Percentiles rank a stretch among this genome's conserved stretches.
These are phyloP conservation scores for Macropodus opercularis DNA, from an alignment of 2,797 vertebrate species.

Conservation along the genomic window DNA sequence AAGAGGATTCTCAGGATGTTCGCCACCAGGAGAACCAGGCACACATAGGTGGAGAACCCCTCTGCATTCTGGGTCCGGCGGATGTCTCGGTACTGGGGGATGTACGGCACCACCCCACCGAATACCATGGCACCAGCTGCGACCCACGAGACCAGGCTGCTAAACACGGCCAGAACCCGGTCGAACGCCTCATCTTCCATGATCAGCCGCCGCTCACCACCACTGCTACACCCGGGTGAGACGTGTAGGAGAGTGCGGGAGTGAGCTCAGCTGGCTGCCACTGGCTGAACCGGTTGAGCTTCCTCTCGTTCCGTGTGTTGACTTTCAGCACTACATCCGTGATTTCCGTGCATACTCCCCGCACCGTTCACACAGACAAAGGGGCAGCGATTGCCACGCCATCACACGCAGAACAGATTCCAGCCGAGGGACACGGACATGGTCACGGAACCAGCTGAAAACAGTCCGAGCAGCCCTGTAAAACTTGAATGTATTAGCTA, in stretches of 20 bases:
- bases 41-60: conserved; percentile 96
- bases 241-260: background rate
- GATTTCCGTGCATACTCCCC: conserved; percentile 6
- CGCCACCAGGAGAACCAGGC: conserved; percentile 92
- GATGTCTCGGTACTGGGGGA: conserved; percentile 96
- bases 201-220: conserved; percentile 22
- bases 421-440: background rate
- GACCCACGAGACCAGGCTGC: conserved; percentile 86
- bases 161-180: conserved; percentile 83
- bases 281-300: background rate
- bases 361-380: conserved; percentile 9
- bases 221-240: background rate
- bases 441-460: background rate
- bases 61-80: conserved; percentile 91
- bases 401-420: conserved; percentile 32
- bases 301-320: conserved; percentile 2
- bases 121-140: conserved; percentile 93
- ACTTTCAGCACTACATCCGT: conserved; percentile 23
- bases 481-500: too few species aligned
- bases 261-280: conserved; percentile 11
- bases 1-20: conserved; percentile 96
- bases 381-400: conserved; percentile 55
- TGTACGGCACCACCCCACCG: conserved; percentile 94
- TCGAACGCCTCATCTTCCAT: conserved; percentile 87
- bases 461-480: background rate